Conservation (phyloP, 2,888 invertebrate species). For the Malacosoma neustria region DNA sequence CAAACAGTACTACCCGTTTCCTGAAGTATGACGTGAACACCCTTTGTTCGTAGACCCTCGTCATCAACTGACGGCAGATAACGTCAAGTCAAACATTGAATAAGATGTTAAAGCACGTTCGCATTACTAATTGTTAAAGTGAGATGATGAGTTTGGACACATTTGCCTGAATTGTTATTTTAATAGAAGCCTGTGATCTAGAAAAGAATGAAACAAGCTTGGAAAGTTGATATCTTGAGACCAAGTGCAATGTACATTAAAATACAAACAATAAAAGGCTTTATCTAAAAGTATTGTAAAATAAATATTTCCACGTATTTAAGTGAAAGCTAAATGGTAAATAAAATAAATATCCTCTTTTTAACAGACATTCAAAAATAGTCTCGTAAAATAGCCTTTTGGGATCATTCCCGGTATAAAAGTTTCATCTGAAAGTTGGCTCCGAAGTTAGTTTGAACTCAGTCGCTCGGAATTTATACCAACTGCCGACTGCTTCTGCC, state of each 20-base stretch:
- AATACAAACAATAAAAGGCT: no score
- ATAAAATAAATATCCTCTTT: conserved; percentile 2
- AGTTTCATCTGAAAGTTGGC: conserved; percentile 23
- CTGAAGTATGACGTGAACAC: neutral
- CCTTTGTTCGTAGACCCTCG: conserved; percentile 17
- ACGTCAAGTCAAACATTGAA: conserved; percentile 12
- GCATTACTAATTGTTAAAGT: neutral
- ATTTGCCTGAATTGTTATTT: neutral
- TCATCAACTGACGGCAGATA: conserved; percentile 19
- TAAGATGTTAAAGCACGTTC: conserved; percentile 1
- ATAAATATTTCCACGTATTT: no score
- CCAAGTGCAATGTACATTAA: no score
- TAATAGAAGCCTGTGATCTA: no score
- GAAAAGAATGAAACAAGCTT: no score
- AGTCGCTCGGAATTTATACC: conserved; percentile 12
- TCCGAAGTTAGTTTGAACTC: conserved; percentile 16
- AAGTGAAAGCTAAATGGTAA: neutral
- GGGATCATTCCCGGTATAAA: conserved; percentile 27
- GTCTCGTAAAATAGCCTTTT: conserved; percentile 24
- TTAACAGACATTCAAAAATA: conserved; percentile 7
- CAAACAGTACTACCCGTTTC: neutral
- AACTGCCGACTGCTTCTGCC: neutral
- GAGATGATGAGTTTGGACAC: neutral
- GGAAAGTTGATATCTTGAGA: no score
- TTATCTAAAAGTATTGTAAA: no score